Percentiles rank a stretch among this genome's conserved stretches.
Conservation (phyloP, 2,888 invertebrate species). For the Tachina lurida region DNA sequence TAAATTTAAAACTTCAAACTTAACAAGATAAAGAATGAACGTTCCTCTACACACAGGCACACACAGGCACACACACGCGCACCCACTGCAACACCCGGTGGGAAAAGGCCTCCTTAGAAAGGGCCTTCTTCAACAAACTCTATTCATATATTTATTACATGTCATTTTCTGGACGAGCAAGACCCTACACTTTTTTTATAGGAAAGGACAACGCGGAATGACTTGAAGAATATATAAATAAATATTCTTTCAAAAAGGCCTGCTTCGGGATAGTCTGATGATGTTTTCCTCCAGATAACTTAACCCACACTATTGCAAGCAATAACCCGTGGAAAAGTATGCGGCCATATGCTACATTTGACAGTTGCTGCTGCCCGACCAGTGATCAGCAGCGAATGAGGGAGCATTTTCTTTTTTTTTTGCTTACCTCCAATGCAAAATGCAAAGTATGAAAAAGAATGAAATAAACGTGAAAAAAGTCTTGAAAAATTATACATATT, state of each 20-base stretch:
- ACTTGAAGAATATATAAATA: too few relatives aligned
- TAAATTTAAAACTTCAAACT: slow-evolving; percentile 72
- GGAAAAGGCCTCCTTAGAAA: background rate
- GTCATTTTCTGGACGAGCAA: too few relatives aligned
- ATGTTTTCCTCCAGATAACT: background rate
- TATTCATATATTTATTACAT: too few relatives aligned
- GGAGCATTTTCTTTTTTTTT: slow-evolving; percentile 74
- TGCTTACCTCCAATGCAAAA: slow-evolving; percentile 73
- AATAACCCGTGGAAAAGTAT: slow-evolving; percentile 23
- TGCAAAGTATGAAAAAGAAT: slow-evolving; percentile 54
- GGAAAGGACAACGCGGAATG: too few relatives aligned
- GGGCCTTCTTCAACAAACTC: background rate
- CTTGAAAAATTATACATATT: slow-evolving; percentile 66
- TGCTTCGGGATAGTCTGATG: too few relatives aligned
- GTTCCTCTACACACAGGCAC: slow-evolving; percentile 30
- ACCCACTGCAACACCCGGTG: background rate
- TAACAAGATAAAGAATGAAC: slow-evolving; percentile 70
- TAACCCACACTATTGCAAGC: background rate
- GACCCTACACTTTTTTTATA: too few relatives aligned
- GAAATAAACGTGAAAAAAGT: slow-evolving; percentile 46
- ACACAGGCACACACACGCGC: slow-evolving; percentile 17
- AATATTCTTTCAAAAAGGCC: background rate
- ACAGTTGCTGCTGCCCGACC: slow-evolving; percentile 57
- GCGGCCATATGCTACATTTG: slow-evolving; percentile 31
- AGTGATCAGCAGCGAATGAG: slow-evolving; percentile 78